phyloP scores from a whole-genome alignment of 1,140 invertebrate genomes.

The Trichonephila clavata region DNA sequence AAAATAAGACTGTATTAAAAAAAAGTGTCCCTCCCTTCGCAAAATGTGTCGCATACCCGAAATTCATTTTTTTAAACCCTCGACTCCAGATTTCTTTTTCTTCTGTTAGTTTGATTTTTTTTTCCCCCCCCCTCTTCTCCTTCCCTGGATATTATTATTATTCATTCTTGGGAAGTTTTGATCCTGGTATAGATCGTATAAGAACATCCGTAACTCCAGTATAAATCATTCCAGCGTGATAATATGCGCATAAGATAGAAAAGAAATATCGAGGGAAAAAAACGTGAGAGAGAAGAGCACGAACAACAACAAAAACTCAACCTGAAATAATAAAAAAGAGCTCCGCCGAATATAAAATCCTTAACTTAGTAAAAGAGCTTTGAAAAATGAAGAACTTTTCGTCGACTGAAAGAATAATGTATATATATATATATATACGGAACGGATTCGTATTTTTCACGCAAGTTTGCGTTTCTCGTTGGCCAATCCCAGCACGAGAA shows the following conservation, averaged over 20 bases:
- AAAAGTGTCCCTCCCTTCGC: conserved; percentile 1
- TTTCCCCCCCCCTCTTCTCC: neutral
- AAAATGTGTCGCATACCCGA: conserved; percentile 51
- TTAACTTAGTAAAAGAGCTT: conserved; percentile 73
- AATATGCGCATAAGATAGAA: conserved; percentile 63
- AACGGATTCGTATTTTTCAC: conserved; percentile 69
- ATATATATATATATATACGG: conserved; percentile 17
- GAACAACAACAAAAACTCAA: conserved; percentile 40
- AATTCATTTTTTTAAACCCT: conserved; percentile 35
- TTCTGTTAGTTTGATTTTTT: conserved; percentile 26
- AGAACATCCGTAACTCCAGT: conserved; percentile 63
- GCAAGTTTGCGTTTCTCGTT: conserved; percentile 61
- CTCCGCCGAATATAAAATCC: conserved; percentile 60
- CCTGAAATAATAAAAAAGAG: conserved; percentile 48
- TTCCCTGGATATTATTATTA: conserved; percentile 64
- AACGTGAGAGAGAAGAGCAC: neutral
- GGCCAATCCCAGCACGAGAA: conserved; percentile 28
- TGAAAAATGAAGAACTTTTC: conserved; percentile 74
- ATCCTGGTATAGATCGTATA: conserved; percentile 51
- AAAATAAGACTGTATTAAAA: neutral
- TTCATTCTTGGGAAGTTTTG: conserved; percentile 69
- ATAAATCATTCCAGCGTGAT: conserved; percentile 69
- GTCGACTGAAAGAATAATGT: conserved; percentile 24
- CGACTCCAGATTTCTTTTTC: conserved; percentile 6
- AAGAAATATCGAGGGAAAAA: conserved; percentile 12